Evolutionary conservation across 2,797 vertebrate genomes (phyloP), one percentile per base, ranked within the genome.

Genomic region (Coregonus sp.): DNA sequence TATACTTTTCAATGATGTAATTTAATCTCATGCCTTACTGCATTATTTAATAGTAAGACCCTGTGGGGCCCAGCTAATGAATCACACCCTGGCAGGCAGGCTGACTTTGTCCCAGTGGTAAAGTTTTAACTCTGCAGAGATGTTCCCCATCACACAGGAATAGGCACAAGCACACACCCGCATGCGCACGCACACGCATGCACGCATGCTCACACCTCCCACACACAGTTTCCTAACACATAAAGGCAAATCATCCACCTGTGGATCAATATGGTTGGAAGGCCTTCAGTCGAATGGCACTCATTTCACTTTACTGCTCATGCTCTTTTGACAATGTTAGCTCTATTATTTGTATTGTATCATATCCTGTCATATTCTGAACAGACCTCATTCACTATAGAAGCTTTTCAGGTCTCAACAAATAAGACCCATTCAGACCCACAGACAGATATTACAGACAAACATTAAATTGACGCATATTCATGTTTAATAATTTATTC

Each of bases 11-110:
- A 70, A 33, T 73, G 72, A 25, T 69, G 70, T 76, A 40, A 76
- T 73, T 73, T 59, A 76, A 75, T 75, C 50, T 31, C 54, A 76
- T 33, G 40, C 20, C 59, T 79, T 75, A 50, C 5, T 80, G 61
- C 20, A 59, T 77, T 80, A 77, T 75, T 78, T 63, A 63, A 25
- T 75, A 37, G 75, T 67, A 29, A n/a, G 68, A 67, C 33, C 51
- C 72, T 75, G 74, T 72, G 29, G 66, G 9, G 25, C 33, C 61
- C 37, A 56, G 29, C 71, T 63, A 75, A 77, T 51, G 51, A 75
- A 63, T 71, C 3, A 56, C 40, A n/a, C 59, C 50, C 54, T 65
- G 47, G 61, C 40, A 16, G 40, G n/a, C 25, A 15, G n/a, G 40
- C 31, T 11, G 16, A 68, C 29, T 33, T 33, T 47, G 40, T 47